Evolutionary conservation across 2,888 invertebrate species (phyloP), one percentile per base, ranked within the genome.

Genomic region (Hoplodrina blanda): DNA sequence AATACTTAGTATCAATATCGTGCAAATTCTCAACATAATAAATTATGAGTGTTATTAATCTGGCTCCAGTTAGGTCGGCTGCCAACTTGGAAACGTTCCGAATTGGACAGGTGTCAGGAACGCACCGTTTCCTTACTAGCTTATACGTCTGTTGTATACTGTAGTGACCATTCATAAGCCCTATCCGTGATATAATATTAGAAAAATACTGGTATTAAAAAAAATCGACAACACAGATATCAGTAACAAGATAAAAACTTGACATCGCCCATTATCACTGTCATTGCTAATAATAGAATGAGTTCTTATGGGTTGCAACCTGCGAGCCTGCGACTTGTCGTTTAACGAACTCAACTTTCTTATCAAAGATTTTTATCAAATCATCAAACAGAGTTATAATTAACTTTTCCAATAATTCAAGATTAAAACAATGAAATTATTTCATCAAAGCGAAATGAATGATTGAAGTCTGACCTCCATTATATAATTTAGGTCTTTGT

Each of bases 21-120:
- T 41, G 53, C 56, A 62, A 59, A 62, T 41, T 54, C 20, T 37
- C 33, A 19, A 17, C 30, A 11, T 30, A n/a, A n/a, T n/a, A n/a
- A n/a, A n/a, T n/a, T n/a, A 52, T 49, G 25, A 55, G 49, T 52
- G 20, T 65, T 50, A 80, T 78, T 55, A 75, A 75, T 64, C 70
- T 37, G 10, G 8, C 10, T 49, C n/a, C 44, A 53, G 64, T 7
- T 69, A 19, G 69, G 57, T 55, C 5, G 10, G 41, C 19, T 53
- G 80, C 76, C 64, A 76, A 78, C 5, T 76, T 62, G 66, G 73
- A 67, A 25, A 49, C 8, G 33, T 19, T 76, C 64, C 57, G 50
- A 59, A 55, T 62, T 55, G 76, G 80, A 75, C 80, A 78, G 77
- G 76, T 78, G 77, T 75, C 64, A 65, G 57, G 49, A 53, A 49